Percentiles rank a stretch among this genome's conserved stretches.
Conservation (phyloP, 2,797 vertebrate species). For the Myotis vivesi region DNA sequence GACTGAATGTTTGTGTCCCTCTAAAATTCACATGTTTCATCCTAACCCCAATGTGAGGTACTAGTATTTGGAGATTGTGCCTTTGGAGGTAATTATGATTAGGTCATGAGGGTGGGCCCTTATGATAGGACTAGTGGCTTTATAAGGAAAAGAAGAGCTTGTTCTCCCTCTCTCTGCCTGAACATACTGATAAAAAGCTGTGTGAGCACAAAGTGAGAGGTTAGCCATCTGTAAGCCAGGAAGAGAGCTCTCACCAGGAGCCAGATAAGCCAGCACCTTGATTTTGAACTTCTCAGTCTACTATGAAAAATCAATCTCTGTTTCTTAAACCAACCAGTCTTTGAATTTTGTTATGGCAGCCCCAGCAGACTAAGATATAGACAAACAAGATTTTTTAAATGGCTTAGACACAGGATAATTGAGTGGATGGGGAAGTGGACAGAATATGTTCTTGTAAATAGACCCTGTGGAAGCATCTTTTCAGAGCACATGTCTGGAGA, state of each 20-base stretch:
- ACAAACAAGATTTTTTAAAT: neutral
- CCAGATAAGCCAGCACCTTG: neutral
- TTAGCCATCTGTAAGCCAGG: neutral
- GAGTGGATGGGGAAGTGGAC: neutral
- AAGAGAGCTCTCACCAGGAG: neutral
- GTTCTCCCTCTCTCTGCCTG: fast-evolving
- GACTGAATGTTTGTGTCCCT: neutral
- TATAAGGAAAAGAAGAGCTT: neutral
- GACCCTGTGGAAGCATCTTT: neutral
- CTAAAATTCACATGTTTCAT: neutral
- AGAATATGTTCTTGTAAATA: neutral
- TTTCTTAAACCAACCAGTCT: neutral
- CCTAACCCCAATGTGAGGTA: neutral
- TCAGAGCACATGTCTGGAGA: neutral
- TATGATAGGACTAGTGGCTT: neutral
- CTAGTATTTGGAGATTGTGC: neutral
- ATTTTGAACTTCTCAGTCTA: neutral
- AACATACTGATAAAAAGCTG: neutral
- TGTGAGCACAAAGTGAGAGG: neutral
- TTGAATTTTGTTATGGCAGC: neutral
- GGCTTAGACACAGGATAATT: neutral
- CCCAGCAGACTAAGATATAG: neutral
- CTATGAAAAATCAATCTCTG: neutral
- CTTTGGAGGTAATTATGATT: neutral
- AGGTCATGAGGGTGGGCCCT: neutral